Percentiles rank a stretch among this genome's conserved stretches.
phyloP scores from a whole-genome alignment of 2,113 vertebrate species.

The Chlorodrepanis virens region DNA sequence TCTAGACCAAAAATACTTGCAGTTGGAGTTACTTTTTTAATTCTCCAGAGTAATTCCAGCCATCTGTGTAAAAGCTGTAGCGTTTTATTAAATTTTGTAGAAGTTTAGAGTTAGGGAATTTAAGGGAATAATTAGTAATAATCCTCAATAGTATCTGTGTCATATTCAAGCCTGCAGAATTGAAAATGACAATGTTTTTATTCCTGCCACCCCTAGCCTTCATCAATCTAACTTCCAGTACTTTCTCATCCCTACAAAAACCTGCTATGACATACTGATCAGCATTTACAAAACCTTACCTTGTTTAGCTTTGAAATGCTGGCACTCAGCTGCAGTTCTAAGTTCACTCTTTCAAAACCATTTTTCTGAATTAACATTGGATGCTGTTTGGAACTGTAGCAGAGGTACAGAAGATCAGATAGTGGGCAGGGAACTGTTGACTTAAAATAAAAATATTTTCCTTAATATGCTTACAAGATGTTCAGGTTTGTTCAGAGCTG shows the following conservation, averaged over 20 bases:
- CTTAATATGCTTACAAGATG: background rate
- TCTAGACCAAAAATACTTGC: background rate
- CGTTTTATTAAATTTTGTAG: background rate
- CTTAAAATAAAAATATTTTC: conserved; percentile 14
- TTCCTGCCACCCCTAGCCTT: background rate
- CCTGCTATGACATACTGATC: background rate
- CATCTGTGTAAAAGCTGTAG: background rate
- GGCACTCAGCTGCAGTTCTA: background rate
- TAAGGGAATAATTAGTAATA: background rate
- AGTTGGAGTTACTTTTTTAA: background rate
- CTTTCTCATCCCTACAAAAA: background rate
- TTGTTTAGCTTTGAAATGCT: background rate
- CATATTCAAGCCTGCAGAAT: background rate
- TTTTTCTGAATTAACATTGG: background rate
- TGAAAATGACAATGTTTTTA: background rate
- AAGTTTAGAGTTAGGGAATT: background rate
- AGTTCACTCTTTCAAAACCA: background rate
- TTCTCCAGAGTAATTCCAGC: background rate
- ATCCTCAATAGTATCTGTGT: background rate
- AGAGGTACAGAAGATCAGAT: background rate
- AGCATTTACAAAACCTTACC: background rate
- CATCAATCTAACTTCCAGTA: background rate
- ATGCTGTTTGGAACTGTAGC: background rate
- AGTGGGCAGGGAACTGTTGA: background rate
- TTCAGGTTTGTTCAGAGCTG: background rate